Percentiles rank a stretch among this genome's conserved stretches.
Conservation (phyloP, 2,888 invertebrate genomes). For the Philonicus albiceps region DNA sequence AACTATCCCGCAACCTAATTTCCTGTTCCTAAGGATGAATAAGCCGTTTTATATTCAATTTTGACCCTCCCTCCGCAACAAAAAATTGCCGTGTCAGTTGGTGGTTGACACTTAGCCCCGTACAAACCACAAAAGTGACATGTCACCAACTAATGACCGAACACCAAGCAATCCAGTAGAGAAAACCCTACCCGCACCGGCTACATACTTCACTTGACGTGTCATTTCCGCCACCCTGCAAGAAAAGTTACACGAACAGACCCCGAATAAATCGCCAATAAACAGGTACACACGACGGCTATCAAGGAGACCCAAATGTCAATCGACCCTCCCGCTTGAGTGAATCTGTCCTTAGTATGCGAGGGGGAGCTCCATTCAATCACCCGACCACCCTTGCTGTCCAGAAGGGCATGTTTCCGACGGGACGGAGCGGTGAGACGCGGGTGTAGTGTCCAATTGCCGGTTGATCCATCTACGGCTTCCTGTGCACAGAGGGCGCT, state of each 20-base stretch:
- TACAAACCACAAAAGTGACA: constrained; percentile 25
- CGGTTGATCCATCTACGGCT: constrained; percentile 39
- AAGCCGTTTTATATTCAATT: neutral
- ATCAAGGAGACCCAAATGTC: constrained; percentile 17
- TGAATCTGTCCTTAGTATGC: neutral
- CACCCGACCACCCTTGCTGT: neutral
- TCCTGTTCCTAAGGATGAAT: neutral
- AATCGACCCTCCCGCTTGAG: neutral
- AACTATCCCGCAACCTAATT: neutral
- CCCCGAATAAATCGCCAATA: constrained; percentile 10
- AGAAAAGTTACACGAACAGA: constrained; percentile 17
- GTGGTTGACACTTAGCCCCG: constrained; percentile 13
- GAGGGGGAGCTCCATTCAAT: neutral
- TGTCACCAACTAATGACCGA: constrained; percentile 22
- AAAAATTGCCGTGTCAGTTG: neutral
- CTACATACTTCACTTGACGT: neutral
- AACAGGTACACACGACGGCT: neutral
- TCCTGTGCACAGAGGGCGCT: constrained; percentile 25
- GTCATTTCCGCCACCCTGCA: neutral
- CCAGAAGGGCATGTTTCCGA: neutral
- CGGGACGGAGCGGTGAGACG: neutral
- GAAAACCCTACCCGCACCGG: neutral
- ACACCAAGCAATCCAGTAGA: neutral
- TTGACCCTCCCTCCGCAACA: neutral
- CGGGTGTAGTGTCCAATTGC: constrained; percentile 7